Conservation (phyloP, 2,113 vertebrate genomes). For the Gallinago jamesoni region DNA sequence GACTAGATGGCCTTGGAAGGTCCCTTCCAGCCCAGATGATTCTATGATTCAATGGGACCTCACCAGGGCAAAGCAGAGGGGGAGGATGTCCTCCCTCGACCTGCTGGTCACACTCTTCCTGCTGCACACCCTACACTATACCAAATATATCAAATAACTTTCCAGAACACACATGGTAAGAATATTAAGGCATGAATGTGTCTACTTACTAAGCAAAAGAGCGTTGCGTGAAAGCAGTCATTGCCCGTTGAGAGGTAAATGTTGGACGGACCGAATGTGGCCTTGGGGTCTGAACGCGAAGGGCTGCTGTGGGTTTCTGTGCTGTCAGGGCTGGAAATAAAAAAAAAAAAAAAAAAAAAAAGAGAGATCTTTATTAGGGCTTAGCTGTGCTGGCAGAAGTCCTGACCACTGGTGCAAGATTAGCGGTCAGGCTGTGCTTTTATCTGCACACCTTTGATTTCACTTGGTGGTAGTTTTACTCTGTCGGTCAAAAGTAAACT, state of each 20-base stretch:
- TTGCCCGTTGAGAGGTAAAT: background rate
- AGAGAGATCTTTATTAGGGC: background rate
- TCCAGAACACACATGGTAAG: background rate
- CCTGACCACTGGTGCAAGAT: background rate
- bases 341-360: background rate
- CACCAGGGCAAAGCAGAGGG: no score
- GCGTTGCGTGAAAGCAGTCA: background rate
- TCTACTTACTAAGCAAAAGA: background rate
- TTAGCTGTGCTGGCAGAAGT: background rate
- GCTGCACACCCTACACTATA: background rate
- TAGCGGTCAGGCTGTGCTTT: slow-evolving; percentile 14
- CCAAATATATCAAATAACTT: background rate
- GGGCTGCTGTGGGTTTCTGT: background rate
- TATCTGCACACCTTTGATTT: slow-evolving; percentile 17
- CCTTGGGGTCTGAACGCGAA: background rate
- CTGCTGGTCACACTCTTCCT: no score
- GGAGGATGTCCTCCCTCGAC: no score
- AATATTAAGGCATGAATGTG: background rate
- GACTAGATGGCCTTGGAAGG: no score
- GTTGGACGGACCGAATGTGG: background rate
- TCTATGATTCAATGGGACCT: no score
- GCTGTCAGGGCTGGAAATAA: background rate
- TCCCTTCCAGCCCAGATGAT: no score
- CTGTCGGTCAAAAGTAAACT: slow-evolving; percentile 19
- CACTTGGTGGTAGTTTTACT: slow-evolving; percentile 20